Evolutionary conservation across 2,113 vertebrate species (phyloP).

Genomic region (Vimba vimba): DNA sequence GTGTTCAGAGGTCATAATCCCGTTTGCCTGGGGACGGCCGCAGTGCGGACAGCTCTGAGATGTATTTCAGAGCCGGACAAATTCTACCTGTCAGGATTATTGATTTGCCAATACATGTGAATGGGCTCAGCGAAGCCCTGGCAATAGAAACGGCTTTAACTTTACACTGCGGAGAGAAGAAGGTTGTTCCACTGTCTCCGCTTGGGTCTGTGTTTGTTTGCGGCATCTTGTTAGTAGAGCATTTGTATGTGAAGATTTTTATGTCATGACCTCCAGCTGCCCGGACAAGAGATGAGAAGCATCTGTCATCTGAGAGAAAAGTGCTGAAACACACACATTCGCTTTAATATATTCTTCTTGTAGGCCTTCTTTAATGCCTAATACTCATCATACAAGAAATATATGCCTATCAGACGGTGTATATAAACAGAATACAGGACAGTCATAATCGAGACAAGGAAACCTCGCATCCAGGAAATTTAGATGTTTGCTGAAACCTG

Average conservation of each 20-base stretch:
- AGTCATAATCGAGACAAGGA: conserved; percentile 20
- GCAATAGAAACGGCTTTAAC: background rate
- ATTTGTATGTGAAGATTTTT: background rate
- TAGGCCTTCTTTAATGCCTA: conserved; percentile 30
- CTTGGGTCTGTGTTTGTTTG: background rate
- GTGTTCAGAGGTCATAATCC: conserved; percentile 39
- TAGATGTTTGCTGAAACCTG: conserved; percentile 40
- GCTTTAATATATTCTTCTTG: conserved; percentile 18
- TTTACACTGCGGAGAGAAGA: background rate
- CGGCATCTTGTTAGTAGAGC: background rate
- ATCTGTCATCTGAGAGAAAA: conserved; percentile 38
- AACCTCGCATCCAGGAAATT: conserved; percentile 21
- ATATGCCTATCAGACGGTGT: background rate
- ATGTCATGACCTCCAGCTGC: background rate
- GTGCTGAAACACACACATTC: conserved; percentile 31
- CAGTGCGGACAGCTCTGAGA: conserved; percentile 12
- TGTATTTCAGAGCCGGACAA: conserved; percentile 38
- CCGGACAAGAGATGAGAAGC: background rate
- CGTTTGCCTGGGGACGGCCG: background rate
- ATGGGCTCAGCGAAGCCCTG: background rate
- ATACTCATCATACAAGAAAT: conserved; percentile 4
- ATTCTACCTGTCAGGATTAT: conserved; percentile 41
- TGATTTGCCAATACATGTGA: conserved; percentile 31
- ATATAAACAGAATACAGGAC: conserved; percentile 18
- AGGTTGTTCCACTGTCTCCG: background rate